Conservation (phyloP, 2,113 vertebrate genomes). For the Litocranius walleri region DNA sequence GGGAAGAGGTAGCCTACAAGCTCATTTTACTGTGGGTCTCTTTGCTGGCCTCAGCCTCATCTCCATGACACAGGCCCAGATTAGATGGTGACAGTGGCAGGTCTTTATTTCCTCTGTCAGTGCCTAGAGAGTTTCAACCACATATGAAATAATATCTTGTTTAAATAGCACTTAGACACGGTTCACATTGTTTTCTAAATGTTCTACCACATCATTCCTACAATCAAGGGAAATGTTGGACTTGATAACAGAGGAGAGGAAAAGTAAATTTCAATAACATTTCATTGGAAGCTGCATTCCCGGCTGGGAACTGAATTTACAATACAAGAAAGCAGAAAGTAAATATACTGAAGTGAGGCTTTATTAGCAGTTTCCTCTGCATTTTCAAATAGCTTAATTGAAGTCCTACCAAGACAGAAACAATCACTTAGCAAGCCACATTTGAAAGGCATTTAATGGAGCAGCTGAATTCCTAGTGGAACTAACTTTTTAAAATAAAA, state of each 20-base stretch:
- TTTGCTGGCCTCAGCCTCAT: background rate
- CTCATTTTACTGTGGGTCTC: background rate
- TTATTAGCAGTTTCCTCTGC: background rate
- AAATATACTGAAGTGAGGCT: background rate
- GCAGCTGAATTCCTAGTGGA: slow-evolving; percentile 50
- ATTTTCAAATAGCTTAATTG: slow-evolving; percentile 52
- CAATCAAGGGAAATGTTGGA: slow-evolving; percentile 25
- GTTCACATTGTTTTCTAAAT: slow-evolving; percentile 34
- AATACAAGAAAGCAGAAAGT: slow-evolving; percentile 49
- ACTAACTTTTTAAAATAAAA: slow-evolving; percentile 65
- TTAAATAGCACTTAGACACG: slow-evolving; percentile 22
- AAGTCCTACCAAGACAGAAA: slow-evolving; percentile 67
- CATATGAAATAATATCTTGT: slow-evolving; percentile 12
- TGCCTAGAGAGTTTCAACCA: background rate
- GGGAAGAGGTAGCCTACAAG: background rate
- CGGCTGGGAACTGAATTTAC: slow-evolving; percentile 47
- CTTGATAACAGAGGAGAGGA: background rate
- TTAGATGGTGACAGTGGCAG: background rate
- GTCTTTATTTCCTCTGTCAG: background rate
- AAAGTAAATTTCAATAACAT: slow-evolving; percentile 51
- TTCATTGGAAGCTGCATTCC: slow-evolving; percentile 40
- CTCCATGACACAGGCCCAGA: background rate
- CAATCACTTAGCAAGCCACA: slow-evolving; percentile 3
- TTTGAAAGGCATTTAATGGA: slow-evolving; percentile 56
- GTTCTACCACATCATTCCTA: background rate